A percentile compares a stretch with the other conserved stretches of the same genome.
phyloP scores from a whole-genome alignment of 2,888 invertebrate species.

The Drosophila mercatorum region DNA sequence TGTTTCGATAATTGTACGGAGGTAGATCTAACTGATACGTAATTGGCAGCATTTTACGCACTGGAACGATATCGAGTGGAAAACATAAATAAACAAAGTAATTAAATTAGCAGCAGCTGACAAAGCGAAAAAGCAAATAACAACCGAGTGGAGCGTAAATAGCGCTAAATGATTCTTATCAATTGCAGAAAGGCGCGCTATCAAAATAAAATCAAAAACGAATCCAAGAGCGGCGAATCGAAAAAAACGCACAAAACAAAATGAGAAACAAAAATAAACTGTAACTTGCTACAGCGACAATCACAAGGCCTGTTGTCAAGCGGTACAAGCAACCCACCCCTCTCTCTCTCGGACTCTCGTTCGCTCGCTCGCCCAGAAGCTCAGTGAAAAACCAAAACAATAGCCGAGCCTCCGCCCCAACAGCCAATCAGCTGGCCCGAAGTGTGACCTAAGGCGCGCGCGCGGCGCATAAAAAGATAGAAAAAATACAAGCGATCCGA shows the following conservation, averaged over 20 bases:
- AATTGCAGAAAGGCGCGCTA: slow-evolving; percentile 20
- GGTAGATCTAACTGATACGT: slow-evolving; percentile 2
- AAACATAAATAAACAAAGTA: slow-evolving; percentile 56
- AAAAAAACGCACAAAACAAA: slow-evolving; percentile 19
- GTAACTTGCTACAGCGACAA: slow-evolving; percentile 14
- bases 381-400: slow-evolving; percentile 74
- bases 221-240: slow-evolving; percentile 20
- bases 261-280: slow-evolving; percentile 21
- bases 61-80: slow-evolving; percentile 28
- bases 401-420: slow-evolving; percentile 77
- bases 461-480: slow-evolving; percentile 30
- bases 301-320: slow-evolving; percentile 53
- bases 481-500: slow-evolving; percentile 17
- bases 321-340: not conserved
- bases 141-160: slow-evolving; percentile 37
- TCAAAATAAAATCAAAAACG: slow-evolving; percentile 34
- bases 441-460: slow-evolving; percentile 58
- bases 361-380: not conserved
- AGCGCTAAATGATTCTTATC: slow-evolving; percentile 47
- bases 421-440: slow-evolving; percentile 71
- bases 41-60: slow-evolving; percentile 27
- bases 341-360: too few relatives aligned
- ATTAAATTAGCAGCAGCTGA: slow-evolving; percentile 57
- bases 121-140: slow-evolving; percentile 23
- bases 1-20: not conserved